Evolutionary conservation across 1,140 invertebrate genomes (phyloP).

Genomic region (Oryctes rhinoceros): DNA sequence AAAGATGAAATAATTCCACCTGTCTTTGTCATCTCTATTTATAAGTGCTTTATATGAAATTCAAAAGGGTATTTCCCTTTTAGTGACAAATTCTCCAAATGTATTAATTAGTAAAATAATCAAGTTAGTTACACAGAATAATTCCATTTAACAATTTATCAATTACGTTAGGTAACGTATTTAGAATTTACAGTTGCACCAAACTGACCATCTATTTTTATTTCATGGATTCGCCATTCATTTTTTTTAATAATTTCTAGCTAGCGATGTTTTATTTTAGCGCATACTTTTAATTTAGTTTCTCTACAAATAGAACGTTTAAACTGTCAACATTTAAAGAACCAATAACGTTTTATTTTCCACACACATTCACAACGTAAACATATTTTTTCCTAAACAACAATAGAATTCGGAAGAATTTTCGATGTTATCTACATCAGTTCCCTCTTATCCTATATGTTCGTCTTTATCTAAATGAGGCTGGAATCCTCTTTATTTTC

Average conservation of each 20-base stretch:
- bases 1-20: too few relatives aligned
- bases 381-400: conserved; percentile 28
- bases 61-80: too few relatives aligned
- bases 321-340: background rate
- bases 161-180: too few relatives aligned
- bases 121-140: too few relatives aligned
- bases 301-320: background rate
- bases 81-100: too few relatives aligned
- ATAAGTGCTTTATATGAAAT: too few relatives aligned
- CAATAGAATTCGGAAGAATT: background rate
- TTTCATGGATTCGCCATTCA: too few relatives aligned
- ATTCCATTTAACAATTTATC: too few relatives aligned
- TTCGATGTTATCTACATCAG: conserved; percentile 10
- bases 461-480: conserved; percentile 33
- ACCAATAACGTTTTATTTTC: conserved; percentile 23
- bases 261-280: background rate
- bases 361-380: conserved; percentile 4
- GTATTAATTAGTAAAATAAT: too few relatives aligned
- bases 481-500: conserved; percentile 31
- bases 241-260: conserved; percentile 7
- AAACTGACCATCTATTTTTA: too few relatives aligned
- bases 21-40: too few relatives aligned
- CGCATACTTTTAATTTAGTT: background rate
- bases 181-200: too few relatives aligned
- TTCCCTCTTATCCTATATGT: background rate